phyloP scores from a whole-genome alignment of 2,797 vertebrate species.

The Syngnathus rostellatus region DNA sequence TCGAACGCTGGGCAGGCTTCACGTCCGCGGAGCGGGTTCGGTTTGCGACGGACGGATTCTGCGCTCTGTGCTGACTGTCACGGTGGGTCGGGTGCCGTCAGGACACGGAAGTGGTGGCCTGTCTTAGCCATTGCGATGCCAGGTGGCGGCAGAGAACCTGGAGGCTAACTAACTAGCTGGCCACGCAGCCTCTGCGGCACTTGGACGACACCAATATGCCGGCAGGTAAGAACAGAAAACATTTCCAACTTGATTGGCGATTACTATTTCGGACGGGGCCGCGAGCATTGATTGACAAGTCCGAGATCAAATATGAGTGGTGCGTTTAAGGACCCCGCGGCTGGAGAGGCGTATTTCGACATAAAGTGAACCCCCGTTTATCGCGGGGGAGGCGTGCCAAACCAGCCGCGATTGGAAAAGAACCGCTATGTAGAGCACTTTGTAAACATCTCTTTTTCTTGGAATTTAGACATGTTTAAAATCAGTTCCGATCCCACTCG shows the following conservation, averaged over 20 bases:
- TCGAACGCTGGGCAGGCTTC: not conserved
- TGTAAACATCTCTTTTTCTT: not conserved
- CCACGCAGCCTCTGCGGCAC: conserved; percentile 29
- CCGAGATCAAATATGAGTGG: not conserved
- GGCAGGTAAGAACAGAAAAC: conserved; percentile 45
- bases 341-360: not conserved
- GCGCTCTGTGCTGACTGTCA: not conserved
- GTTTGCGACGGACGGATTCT: not conserved
- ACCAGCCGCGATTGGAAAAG: not conserved
- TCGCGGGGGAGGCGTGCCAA: not conserved
- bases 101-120: conserved; percentile 7
- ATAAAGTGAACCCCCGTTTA: not conserved
- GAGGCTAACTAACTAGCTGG: conserved; percentile 42
- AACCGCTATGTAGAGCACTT: not conserved
- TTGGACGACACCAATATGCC: conserved; percentile 49
- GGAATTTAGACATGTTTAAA: too few species aligned
- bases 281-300: not conserved
- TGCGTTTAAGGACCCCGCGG: not conserved
- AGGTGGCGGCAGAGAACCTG: conserved; percentile 40
- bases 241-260: not conserved
- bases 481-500: too few species aligned
- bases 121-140: conserved; percentile 10
- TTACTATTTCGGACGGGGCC: not conserved
- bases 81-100: not conserved
- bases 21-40: not conserved